Conservation (phyloP, 2,888 invertebrate genomes). For the Platerodrilus igneus region DNA sequence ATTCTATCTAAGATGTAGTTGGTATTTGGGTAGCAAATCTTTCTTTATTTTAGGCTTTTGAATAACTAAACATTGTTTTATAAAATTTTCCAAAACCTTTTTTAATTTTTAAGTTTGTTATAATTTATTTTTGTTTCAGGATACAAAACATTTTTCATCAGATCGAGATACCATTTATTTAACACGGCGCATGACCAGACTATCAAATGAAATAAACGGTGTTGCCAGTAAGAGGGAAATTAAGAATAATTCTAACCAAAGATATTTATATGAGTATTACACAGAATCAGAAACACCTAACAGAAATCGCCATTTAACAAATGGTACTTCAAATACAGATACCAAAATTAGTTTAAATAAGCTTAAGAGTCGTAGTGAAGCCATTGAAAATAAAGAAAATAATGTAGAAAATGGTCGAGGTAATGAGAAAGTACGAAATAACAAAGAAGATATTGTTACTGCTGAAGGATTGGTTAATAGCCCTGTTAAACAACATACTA, state of each 20-base stretch:
- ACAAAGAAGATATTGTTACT: slow-evolving; percentile 18
- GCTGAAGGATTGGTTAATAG: too few relatives aligned
- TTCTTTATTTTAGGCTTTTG: too few relatives aligned
- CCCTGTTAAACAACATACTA: slow-evolving; percentile 15
- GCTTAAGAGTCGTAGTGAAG: slow-evolving; percentile 15
- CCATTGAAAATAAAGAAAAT: slow-evolving; percentile 24
- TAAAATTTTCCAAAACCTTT: slow-evolving; percentile 2
- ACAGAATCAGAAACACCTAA: slow-evolving; percentile 29
- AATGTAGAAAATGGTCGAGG: slow-evolving; percentile 25
- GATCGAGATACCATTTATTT: slow-evolving; percentile 23
- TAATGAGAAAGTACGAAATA: slow-evolving; percentile 26
- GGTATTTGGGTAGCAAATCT: too few relatives aligned
- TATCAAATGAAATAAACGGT: slow-evolving; percentile 26
- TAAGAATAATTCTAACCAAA: slow-evolving; percentile 37
- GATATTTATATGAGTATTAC: slow-evolving; percentile 41
- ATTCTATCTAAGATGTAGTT: too few relatives aligned
- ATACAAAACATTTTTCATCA: slow-evolving; percentile 9
- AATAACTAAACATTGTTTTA: neutral
- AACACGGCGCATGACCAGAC: slow-evolving; percentile 10
- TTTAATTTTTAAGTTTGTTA: neutral
- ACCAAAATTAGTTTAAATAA: slow-evolving; percentile 20
- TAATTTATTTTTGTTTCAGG: slow-evolving; percentile 6
- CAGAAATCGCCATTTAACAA: slow-evolving; percentile 19
- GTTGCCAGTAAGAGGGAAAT: slow-evolving; percentile 31
- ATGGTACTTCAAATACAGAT: slow-evolving; percentile 12